Percentiles rank a stretch among this genome's conserved stretches.
These are phyloP conservation scores for Telmatherina bonti DNA, from an alignment of 2,797 vertebrate species.

Conservation along the genomic window DNA sequence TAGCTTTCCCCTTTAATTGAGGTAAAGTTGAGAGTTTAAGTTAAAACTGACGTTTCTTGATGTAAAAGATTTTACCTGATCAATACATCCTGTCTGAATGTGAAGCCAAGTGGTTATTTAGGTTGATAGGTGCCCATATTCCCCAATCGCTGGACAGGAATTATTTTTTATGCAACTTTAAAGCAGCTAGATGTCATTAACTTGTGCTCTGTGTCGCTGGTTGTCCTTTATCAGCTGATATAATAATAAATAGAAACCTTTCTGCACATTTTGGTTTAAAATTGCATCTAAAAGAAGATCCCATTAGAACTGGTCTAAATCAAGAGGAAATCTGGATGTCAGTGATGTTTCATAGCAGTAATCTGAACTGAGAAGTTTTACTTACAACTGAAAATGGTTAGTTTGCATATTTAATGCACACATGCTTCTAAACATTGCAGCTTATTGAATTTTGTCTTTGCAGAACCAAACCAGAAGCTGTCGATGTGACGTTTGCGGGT, in stretches of 20 bases:
- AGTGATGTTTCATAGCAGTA: too few relatives aligned
- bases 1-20: too few relatives aligned
- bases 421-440: too few relatives aligned
- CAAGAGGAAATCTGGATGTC: too few relatives aligned
- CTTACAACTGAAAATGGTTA: background rate
- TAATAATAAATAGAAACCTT: background rate
- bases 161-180: background rate
- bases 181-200: background rate
- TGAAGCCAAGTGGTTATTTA: too few relatives aligned
- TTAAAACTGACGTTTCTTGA: background rate
- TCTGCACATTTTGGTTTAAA: too few relatives aligned
- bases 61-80: background rate
- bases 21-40: background rate
- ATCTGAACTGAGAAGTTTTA: background rate
- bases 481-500: slow-evolving; percentile 99
- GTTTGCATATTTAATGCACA: background rate
- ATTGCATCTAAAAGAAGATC: background rate
- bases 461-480: slow-evolving; percentile 98
- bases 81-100: background rate
- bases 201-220: too few relatives aligned
- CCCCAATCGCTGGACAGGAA: too few relatives aligned
- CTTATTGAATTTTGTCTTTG: slow-evolving; percentile 28
- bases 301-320: too few relatives aligned
- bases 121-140: too few relatives aligned
- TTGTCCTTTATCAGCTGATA: too few relatives aligned